Percentiles rank a stretch among this genome's conserved stretches.
Evolutionary conservation across 1,140 invertebrate genomes (phyloP).

Genomic region (Acyrthosiphon pisum): DNA sequence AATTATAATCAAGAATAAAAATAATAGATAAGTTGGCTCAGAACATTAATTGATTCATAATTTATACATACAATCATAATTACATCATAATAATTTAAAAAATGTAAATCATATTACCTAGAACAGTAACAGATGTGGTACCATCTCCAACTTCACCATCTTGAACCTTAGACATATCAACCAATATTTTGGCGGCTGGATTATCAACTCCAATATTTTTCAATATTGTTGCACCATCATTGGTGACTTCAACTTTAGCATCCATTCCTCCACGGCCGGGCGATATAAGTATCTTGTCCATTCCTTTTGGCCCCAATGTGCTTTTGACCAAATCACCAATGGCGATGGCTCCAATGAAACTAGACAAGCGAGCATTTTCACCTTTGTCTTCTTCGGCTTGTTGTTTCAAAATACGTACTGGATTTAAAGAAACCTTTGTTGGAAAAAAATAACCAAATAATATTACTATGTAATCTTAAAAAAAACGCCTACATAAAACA

Average conservation of each 20-base stretch:
- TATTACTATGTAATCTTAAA: neutral
- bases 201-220: constrained; percentile 98
- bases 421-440: constrained; percentile 84
- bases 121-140: constrained; percentile 97
- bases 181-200: constrained; percentile 97
- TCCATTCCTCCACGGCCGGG: constrained; percentile 75
- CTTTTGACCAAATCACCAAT: constrained; percentile 98
- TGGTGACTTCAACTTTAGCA: constrained; percentile 89
- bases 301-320: constrained; percentile 98
- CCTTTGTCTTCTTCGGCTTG: constrained; percentile 98
- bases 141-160: constrained; percentile 99
- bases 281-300: constrained; percentile 98
- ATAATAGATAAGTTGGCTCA: neutral
- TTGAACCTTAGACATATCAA: constrained; percentile 98
- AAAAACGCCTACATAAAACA: neutral
- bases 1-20: neutral
- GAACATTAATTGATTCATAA: neutral
- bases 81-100: neutral
- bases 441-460: neutral
- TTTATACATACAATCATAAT: neutral
- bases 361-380: constrained; percentile 93
- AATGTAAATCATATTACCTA: constrained; percentile 68
- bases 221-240: constrained; percentile 98
- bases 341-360: constrained; percentile 97
- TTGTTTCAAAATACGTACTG: constrained; percentile 90